Base-by-base conservation (phyloP, 2,797 vertebrate species). In the Pangasius krempfi region DNA sequence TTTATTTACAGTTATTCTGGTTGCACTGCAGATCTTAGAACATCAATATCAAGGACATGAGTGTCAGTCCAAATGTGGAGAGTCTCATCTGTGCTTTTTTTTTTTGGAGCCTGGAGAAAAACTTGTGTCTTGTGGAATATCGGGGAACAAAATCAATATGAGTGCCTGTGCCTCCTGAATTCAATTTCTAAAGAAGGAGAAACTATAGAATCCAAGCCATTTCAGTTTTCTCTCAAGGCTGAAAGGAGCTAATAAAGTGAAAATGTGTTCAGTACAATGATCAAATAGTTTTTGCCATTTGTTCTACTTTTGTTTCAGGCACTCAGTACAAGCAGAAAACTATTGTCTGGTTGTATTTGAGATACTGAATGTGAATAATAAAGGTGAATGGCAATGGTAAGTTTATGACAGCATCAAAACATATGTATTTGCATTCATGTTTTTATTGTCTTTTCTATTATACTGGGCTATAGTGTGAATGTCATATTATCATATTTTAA, bases 91-190 rank as follows among this genome's bases (percentile, higher is more conserved):
- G 4, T 66, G 91, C 90, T 37, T 81, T 81, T 52, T 78, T 78
- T 89, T 54, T 89, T 88, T 66, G 88, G 82, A 84, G 86, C 90
- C 86, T 90, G 64, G 79, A 93, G 92, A 93, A 93, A 91, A 95
- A 93, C n/a, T 37, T 68, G 37, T 93, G 93, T 94, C 91, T 5
- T 86, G 85, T 91, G 84, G 88, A 94, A 93, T 94, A 85, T 89
- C 87, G 90, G 90, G 88, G 93, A 86, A 87, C 86, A 92, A 91
- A 92, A 93, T 94, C 90, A 89, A 92, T 93, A 90, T 68, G 85
- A 91, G 89, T 75, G 40, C 84, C 78, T 87, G 58, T 50, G 90
- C 83, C 78, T 47, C 83, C 92, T 91, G 81, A 92, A 92, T 94
- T 92, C 86, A 91, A 91, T 94, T 93, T 93, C 86, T 78, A 86